Base-by-base conservation (phyloP, 2,113 vertebrate species). In the Hippocampus zosterae region DNA sequence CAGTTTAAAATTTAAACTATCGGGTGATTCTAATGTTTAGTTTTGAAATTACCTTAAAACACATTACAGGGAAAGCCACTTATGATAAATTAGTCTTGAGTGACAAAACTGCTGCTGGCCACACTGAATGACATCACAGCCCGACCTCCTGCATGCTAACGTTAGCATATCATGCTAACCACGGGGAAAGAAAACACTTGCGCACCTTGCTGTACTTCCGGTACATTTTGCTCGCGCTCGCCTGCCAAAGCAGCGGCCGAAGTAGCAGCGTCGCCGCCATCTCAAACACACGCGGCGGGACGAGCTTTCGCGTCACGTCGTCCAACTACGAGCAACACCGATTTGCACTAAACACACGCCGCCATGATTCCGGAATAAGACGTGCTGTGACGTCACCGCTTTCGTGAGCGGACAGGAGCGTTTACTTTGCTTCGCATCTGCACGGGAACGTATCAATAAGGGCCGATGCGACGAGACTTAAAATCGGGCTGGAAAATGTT, bases 121-220 rank as follows among this genome's bases (percentile, higher is more conserved):
- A 64, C 61, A 64, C 11, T 27, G 23, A 16, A 46, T 65, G 63
- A 65, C 63, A 46, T 65, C 63, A 69, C 71, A 15, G n/a, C 63
- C 40, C n/a, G 65, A 21, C 2, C 41, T 27, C 2, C 41, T 27
- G 59, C 10, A 5, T 29, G 85, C 82, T 87, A 85, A 68, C 65
- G 53, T 60, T 87, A 86, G 71, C 70, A 63, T 33, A 6, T 41
- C n/a, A 19, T 5, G 23, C 18, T n/a, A 50, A 13, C 59, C 53
- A 8, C 27, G 42, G 56, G 53, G 8, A 23, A 29, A 29, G 15
- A 23, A 1, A 63, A 79, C 25, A 40, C 19, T 16, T 0, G 42
- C 88, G 83, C 88, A 91, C 90, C 92, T 92, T 75, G 84, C 90
- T 87, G 87, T 87, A 91, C 21, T 41, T 77, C 82, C 90, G 85